Conservation (phyloP, 2,888 invertebrate species). For the Mantis religiosa region DNA sequence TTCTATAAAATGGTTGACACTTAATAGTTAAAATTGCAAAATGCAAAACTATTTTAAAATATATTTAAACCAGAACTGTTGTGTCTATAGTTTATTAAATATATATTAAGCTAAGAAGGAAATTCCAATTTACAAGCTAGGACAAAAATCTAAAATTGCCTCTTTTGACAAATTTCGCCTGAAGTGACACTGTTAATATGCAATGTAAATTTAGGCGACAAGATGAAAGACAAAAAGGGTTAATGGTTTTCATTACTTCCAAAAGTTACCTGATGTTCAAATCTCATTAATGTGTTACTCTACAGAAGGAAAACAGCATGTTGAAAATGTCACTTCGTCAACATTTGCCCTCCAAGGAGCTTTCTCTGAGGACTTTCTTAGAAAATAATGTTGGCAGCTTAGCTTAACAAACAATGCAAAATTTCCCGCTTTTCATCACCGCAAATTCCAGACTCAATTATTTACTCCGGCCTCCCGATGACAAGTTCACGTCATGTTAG, state of each 20-base stretch:
- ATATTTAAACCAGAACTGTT: no score
- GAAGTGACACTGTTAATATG: no score
- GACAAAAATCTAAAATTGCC: no score
- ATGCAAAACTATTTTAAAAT: no score
- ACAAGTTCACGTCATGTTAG: constrained; percentile 25
- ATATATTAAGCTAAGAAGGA: no score
- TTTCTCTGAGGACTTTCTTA: not conserved
- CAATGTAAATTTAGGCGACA: not conserved
- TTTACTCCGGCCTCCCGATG: constrained; percentile 17
- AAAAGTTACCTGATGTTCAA: not conserved
- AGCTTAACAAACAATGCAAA: constrained; percentile 12
- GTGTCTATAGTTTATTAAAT: no score
- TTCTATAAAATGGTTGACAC: no score
- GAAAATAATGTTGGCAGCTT: constrained; percentile 7
- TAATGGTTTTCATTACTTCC: not conserved
- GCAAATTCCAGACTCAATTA: constrained; percentile 22
- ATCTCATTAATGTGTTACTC: not conserved
- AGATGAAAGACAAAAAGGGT: not conserved
- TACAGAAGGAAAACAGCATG: not conserved
- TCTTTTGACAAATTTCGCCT: no score
- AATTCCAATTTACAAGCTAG: no score
- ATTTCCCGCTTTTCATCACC: constrained; percentile 9
- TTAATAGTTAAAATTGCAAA: no score
- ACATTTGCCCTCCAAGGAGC: not conserved
- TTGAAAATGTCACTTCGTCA: not conserved